These are phyloP conservation scores for Panagrolaimus sp. DNA, from an alignment of 1,140 invertebrate species.

Conservation along the genomic window DNA sequence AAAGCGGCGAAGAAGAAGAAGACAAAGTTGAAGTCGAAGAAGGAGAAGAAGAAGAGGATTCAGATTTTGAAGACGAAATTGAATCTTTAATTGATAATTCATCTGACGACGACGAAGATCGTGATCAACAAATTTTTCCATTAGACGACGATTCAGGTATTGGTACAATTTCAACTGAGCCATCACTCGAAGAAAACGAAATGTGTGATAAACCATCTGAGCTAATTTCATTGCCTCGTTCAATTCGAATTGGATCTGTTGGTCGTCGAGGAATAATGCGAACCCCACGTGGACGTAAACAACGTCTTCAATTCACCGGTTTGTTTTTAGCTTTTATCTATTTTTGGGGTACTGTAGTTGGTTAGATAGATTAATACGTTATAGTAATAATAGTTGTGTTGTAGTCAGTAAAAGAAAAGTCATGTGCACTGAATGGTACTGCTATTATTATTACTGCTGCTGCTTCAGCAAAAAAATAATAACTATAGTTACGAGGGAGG, in stretches of 20 bases:
- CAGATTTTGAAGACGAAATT: not conserved
- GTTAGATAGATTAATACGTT: too few species aligned
- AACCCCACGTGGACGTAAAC: not conserved
- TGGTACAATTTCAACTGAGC: slow-evolving; percentile 3
- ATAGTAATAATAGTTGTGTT: too few species aligned
- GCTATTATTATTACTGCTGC: too few species aligned
- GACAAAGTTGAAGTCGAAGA: not conserved
- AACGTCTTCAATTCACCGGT: slow-evolving; percentile 11
- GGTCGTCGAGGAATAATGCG: not conserved
- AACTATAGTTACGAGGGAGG: too few species aligned
- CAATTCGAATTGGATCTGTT: not conserved
- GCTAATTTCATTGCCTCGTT: not conserved
- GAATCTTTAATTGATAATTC: not conserved
- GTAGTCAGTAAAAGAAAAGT: too few species aligned
- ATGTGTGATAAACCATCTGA: not conserved
- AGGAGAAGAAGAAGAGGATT: slow-evolving; percentile 1
- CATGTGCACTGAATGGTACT: too few species aligned
- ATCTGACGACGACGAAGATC: not conserved
- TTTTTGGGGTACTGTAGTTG: not conserved
- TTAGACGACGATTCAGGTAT: not conserved
- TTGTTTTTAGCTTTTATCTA: not conserved
- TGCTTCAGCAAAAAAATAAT: too few species aligned
- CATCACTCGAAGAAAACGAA: not conserved
- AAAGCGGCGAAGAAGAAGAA: not conserved
- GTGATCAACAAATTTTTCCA: not conserved